Base-by-base conservation (phyloP, 2,888 invertebrate species). In the Euplexia lucipara region DNA sequence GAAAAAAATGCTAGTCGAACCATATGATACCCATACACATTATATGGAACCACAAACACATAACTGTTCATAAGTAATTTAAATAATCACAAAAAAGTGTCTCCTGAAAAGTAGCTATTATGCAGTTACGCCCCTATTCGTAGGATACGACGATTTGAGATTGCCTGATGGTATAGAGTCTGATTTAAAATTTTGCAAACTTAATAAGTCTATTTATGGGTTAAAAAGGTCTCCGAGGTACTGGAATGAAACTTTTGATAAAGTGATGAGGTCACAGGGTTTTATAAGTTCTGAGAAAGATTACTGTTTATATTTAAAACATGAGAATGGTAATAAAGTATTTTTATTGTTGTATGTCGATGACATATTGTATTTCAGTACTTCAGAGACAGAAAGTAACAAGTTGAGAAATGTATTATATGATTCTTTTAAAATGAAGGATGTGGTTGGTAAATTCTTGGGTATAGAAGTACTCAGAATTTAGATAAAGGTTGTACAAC, bases 231-330 rank as follows among this genome's bases (percentile, higher is more conserved):
- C 48, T 18, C 48, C 48, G 5, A 48, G 16, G 22, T 48, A 32
- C 16, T 48, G 48, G 48, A 32, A 48, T 48, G 32, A 48, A 48
- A 48, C 16, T 32, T 48, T 48, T 48, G 16, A 48, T 32, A 16
- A 32, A 16, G 48, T 48, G 2, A 48, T 48, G 32, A 32, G 9
- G 16, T 32, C 32, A 10, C 16, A 18, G 10, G 48, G 48, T 32
- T 48, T 32, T 48, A 32, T 34, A 16, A 32, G 16, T 16, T 48
- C 48, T 32, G 32, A 48, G 9, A 48, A 48, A 3, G 48, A 48
- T 48, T 48, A 48, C 16, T 48, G 48, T 48, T 48, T 48, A 2
- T 32, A 48, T 48, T 48, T 26, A 22, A 44, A 44, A 26, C 41
- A 18, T 41, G 41, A 41, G 41, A 20, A 45, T 45, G 45, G 22